Conservation (phyloP, 2,797 vertebrate genomes). For the Discoglossus pictus region DNA sequence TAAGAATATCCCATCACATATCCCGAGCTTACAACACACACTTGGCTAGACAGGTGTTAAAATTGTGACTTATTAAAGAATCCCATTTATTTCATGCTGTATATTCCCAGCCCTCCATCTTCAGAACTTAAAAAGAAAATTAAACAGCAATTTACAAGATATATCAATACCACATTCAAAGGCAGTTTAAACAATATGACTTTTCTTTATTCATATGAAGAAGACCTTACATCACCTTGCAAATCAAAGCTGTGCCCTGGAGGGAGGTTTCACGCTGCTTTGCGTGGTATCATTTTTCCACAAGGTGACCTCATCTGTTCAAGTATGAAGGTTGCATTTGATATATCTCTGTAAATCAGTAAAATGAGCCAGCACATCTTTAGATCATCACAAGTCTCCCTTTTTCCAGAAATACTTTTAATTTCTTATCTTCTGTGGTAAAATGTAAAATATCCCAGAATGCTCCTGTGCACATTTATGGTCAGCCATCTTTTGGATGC, state of each 20-base stretch:
- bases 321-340: constrained; percentile 69
- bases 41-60: background rate
- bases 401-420: constrained; percentile 53
- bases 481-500: constrained; percentile 50
- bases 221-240: constrained; percentile 65
- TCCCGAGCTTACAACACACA: constrained; percentile 16
- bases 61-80: background rate
- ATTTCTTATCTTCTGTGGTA: constrained; percentile 59
- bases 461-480: constrained; percentile 53
- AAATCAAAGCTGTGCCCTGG: constrained; percentile 63
- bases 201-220: constrained; percentile 48
- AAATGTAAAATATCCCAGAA: constrained; percentile 62
- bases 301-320: constrained; percentile 69
- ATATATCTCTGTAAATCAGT: constrained; percentile 67
- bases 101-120: background rate
- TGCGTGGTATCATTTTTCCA: constrained; percentile 59
- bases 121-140: constrained; percentile 4
- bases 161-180: constrained; percentile 8
- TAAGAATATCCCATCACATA: too few relatives aligned
- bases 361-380: constrained; percentile 60
- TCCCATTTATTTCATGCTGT: background rate
- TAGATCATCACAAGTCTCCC: constrained; percentile 69
- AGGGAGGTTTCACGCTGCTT: constrained; percentile 55
- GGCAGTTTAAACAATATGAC: constrained; percentile 46
- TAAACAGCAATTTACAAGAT: constrained; percentile 16